Evolutionary conservation across 2,797 vertebrate species (phyloP), one percentile per base, ranked within the genome.

Genomic region (Gorsachius magnificus): DNA sequence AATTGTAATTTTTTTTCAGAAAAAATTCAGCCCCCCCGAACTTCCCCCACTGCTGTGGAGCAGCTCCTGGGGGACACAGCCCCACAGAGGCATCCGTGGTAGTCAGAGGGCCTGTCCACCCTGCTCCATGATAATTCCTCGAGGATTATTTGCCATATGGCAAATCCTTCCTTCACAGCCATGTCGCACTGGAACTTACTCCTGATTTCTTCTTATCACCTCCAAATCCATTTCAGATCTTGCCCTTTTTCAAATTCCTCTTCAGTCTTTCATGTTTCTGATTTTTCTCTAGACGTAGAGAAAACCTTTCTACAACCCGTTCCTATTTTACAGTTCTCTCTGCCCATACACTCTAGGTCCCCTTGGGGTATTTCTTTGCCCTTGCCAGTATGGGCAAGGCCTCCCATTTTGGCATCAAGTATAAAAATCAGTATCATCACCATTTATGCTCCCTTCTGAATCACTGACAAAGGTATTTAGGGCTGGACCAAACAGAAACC

Each of bases 141-240:
- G 1, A 90, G 86, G 84, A 75, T 72, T 83, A 87, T 75, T 78
- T 93, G 78, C 90, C 92, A 89, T 84, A 95, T 71, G 79, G 89
- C 65, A 93, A 61, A 93, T 84, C 71, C 82, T 85, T 61, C 50
- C 51, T 51, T 83, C 54, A 31, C n/a, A 92, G 50, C 50, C 53
- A 24, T 29, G 41, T 78, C 14, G 4, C 2, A 0, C 21, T 76
- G 66, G 75, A 92, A 83, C 54, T 75, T 82, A 80, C 8, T 65
- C 45, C 57, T 36, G 33, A 76, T 85, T 68, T 63, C 36, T 33
- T 70, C 63, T 90, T 83, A 78, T 72, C 90, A 78, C 54, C 41
- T 78, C 51, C 51, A 48, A 25, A 60, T 43, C 51, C 41, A n/a
- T 70, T 83, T 89, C 57, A 83, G 65, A 71, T 22, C 28, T 77